Conservation (phyloP, 1,140 invertebrate genomes). For the Rhagoletis pomonella region DNA sequence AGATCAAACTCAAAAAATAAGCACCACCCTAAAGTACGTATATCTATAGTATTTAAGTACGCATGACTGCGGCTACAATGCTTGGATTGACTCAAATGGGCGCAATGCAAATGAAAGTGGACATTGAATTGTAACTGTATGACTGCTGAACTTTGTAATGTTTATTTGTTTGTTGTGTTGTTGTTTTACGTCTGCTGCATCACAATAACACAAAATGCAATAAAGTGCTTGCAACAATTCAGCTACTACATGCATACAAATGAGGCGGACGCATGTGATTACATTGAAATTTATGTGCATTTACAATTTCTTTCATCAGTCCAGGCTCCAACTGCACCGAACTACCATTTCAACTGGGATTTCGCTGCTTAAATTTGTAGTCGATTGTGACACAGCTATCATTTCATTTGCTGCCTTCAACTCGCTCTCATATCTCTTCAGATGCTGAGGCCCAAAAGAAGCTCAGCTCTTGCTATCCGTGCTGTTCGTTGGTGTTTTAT, state of each 20-base stretch:
- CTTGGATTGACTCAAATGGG: conserved; percentile 6
- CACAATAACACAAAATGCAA: not conserved
- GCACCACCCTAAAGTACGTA: not conserved
- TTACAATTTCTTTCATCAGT: conserved; percentile 32
- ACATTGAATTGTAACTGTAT: conserved; percentile 17
- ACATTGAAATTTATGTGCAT: conserved; percentile 53
- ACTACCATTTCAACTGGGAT: not conserved
- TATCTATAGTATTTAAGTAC: not conserved
- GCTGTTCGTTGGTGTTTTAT: not conserved
- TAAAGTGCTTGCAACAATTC: conserved; percentile 2
- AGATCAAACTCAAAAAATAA: too few species aligned
- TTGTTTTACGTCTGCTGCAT: not conserved
- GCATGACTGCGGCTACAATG: not conserved
- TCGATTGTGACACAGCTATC: not conserved
- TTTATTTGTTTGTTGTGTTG: not conserved
- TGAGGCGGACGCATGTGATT: conserved; percentile 16
- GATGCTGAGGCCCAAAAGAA: not conserved
- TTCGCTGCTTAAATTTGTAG: not conserved
- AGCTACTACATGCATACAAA: not conserved
- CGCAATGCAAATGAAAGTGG: conserved; percentile 44
- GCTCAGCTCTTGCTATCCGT: not conserved
- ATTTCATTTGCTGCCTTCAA: conserved; percentile 1
- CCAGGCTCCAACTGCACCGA: not conserved
- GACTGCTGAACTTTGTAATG: not conserved
- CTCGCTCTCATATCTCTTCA: not conserved